Evolutionary conservation across 1,140 invertebrate genomes (phyloP).

Genomic region (Zelostemma sp.): DNA sequence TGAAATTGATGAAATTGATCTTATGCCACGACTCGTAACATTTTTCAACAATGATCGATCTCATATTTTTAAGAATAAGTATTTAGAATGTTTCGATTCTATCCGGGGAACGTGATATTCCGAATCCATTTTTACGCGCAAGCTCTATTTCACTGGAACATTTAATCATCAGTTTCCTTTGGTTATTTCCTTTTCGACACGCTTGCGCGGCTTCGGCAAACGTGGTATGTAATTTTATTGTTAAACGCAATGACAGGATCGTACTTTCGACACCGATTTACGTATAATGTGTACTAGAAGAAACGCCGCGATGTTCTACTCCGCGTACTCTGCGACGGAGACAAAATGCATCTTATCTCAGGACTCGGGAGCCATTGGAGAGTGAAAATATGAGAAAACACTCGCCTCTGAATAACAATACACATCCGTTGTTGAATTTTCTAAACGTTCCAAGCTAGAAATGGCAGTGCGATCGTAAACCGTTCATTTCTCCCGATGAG

Average conservation of each 20-base stretch:
- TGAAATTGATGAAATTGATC: too few species aligned
- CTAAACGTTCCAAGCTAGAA: too few species aligned
- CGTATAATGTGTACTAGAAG: too few species aligned
- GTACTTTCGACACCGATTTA: constrained; percentile 18
- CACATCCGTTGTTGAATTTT: too few species aligned
- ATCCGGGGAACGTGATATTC: too few species aligned
- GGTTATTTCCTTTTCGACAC: constrained; percentile 39
- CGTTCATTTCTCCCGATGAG: too few species aligned
- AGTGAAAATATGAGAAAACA: constrained; percentile 48
- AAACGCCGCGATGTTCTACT: not conserved
- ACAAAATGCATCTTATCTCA: not conserved
- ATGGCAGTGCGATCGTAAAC: too few species aligned
- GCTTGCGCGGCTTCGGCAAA: constrained; percentile 21
- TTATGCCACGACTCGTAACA: too few species aligned
- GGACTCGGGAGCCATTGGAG: constrained; percentile 22
- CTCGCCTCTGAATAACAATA: not conserved
- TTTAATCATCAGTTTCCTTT: too few species aligned
- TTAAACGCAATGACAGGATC: constrained; percentile 25
- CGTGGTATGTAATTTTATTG: constrained; percentile 30
- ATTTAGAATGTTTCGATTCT: too few species aligned
- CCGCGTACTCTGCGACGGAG: not conserved
- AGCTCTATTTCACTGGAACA: constrained; percentile 9
- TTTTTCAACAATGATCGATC: too few species aligned
- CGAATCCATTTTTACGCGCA: not conserved
- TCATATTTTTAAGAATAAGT: too few species aligned